These are phyloP conservation scores for Dicyrtoma fusca DNA, from an alignment of 2,888 invertebrate genomes.

Conservation along the genomic window DNA sequence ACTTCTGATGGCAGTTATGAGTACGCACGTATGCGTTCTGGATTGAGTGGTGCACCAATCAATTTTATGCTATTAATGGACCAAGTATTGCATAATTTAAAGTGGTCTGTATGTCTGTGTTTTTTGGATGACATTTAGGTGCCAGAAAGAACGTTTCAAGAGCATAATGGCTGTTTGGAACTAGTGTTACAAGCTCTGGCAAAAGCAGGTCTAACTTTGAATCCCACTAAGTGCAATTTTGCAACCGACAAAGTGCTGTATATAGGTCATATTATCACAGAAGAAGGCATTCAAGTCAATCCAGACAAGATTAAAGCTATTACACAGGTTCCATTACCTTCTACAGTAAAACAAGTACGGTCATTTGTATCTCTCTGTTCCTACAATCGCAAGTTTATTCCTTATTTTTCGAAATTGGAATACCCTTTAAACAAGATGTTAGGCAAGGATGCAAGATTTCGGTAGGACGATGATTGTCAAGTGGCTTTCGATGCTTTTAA, in stretches of 20 bases:
- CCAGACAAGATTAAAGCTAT: slow-evolving; percentile 56
- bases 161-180: slow-evolving; percentile 45
- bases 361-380: slow-evolving; percentile 41
- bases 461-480: slow-evolving; percentile 31
- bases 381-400: slow-evolving; percentile 38
- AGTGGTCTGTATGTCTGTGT: not conserved
- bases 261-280: slow-evolving; percentile 59
- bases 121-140: slow-evolving; percentile 57
- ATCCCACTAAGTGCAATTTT: slow-evolving; percentile 54
- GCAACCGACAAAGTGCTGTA: too few relatives aligned
- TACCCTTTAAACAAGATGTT: slow-evolving; percentile 39
- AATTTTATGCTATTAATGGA: slow-evolving; percentile 57
- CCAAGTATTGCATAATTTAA: not conserved
- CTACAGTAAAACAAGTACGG: slow-evolving; percentile 32
- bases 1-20: too few relatives aligned
- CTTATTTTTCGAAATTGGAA: not conserved
- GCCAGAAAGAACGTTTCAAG: slow-evolving; percentile 34
- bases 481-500: slow-evolving; percentile 35
- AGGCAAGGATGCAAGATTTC: slow-evolving; percentile 36
- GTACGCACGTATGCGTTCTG: slow-evolving; percentile 45
- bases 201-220: slow-evolving; percentile 50
- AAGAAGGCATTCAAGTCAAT: slow-evolving; percentile 58
- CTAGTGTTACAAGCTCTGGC: slow-evolving; percentile 26
- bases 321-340: slow-evolving; percentile 38
- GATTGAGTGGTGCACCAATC: slow-evolving; percentile 57